These are phyloP conservation scores for Dioctria linearis DNA, from an alignment of 2,888 invertebrate genomes.

Conservation along the genomic window DNA sequence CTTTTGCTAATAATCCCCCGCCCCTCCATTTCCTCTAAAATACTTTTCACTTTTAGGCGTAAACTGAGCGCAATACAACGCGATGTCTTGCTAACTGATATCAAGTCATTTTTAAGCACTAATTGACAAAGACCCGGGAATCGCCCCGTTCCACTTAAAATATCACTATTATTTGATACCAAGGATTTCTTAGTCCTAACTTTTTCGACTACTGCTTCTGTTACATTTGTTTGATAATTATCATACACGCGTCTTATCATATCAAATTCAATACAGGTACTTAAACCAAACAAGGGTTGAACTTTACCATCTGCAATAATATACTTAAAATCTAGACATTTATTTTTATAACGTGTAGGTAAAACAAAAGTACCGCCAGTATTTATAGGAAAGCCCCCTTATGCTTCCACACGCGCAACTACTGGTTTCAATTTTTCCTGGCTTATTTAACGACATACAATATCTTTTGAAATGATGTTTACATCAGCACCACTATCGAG, in stretches of 20 bases:
- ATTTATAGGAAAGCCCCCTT: too few relatives aligned
- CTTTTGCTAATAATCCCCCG: slow-evolving; percentile 57
- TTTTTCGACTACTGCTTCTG: not conserved
- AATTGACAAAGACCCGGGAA: slow-evolving; percentile 48
- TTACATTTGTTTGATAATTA: not conserved
- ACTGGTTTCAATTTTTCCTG: too few relatives aligned
- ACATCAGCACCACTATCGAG: too few relatives aligned
- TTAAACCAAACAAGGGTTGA: not conserved
- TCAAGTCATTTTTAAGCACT: slow-evolving; percentile 35
- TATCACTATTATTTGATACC: slow-evolving; percentile 28
- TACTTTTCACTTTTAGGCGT: slow-evolving; percentile 56
- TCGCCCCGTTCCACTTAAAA: slow-evolving; percentile 48
- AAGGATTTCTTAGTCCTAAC: not conserved
- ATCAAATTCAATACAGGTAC: not conserved
- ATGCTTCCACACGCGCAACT: too few relatives aligned
- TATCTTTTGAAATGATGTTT: too few relatives aligned
- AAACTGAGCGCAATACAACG: slow-evolving; percentile 59
- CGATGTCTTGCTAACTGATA: slow-evolving; percentile 48
- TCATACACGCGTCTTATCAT: not conserved
- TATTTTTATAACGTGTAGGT: too few relatives aligned
- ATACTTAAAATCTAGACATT: not conserved
- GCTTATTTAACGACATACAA: too few relatives aligned
- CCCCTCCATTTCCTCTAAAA: slow-evolving; percentile 56
- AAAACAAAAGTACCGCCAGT: too few relatives aligned
- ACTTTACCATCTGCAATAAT: not conserved